Conservation (phyloP, 2,888 invertebrate genomes). For the Allophyes oxyacanthae region DNA sequence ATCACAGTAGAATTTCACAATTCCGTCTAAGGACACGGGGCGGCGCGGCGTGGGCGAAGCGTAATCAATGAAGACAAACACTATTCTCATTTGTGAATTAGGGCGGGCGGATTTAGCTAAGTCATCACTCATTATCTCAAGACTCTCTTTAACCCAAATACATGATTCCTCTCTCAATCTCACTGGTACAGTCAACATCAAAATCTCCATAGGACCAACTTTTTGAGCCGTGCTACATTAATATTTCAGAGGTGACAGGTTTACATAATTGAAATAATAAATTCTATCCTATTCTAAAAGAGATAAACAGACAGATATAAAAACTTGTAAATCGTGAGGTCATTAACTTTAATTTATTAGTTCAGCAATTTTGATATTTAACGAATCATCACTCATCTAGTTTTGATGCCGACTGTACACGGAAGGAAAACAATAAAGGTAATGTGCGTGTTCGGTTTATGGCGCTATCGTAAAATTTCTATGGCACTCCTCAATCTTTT, state of each 20-base stretch:
- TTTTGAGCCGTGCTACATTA: no score
- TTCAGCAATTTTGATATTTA: no score
- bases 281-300: no score
- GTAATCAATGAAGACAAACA: constrained; percentile 45
- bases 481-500: constrained; percentile 17
- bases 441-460: constrained; percentile 34
- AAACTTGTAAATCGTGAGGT: no score
- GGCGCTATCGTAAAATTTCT: constrained; percentile 27
- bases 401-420: no score
- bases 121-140: constrained; percentile 48
- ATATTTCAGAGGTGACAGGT: no score
- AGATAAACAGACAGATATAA: no score
- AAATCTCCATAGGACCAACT: no score
- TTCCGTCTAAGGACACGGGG: background rate
- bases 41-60: constrained; percentile 19
- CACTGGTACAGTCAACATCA: background rate
- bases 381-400: no score
- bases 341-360: no score
- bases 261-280: no score
- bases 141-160: constrained; percentile 36
- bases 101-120: constrained; percentile 44
- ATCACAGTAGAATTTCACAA: constrained; percentile 1
- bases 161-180: constrained; percentile 18
- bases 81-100: constrained; percentile 43
- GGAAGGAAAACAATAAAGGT: constrained; percentile 36